These are phyloP conservation scores for Whitmania pigra DNA, from an alignment of 1,140 invertebrate genomes.

Conservation along the genomic window DNA sequence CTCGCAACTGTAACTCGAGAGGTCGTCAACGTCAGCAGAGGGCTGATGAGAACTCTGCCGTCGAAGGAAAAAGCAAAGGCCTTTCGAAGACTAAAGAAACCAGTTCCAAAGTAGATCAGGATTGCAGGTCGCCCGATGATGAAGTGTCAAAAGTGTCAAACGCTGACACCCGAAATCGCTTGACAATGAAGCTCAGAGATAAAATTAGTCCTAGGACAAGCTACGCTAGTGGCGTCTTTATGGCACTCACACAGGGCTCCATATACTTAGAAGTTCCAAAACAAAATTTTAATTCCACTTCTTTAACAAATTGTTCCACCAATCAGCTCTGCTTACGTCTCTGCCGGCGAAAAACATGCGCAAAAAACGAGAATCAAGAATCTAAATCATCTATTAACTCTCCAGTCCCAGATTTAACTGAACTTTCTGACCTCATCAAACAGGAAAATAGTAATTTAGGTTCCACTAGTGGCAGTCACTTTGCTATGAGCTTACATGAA, in stretches of 20 bases:
- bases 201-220: too few relatives aligned
- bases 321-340: neutral
- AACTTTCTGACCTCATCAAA: too few relatives aligned
- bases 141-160: neutral
- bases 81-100: neutral
- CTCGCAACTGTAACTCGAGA: neutral
- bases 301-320: neutral
- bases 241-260: neutral
- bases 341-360: neutral
- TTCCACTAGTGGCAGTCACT: too few relatives aligned
- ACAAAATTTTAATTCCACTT: slow-evolving; percentile 3
- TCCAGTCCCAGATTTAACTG: too few relatives aligned
- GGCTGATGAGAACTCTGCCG: too few relatives aligned
- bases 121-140: neutral
- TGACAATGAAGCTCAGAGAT: neutral
- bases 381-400: too few relatives aligned
- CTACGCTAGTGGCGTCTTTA: neutral
- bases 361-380: neutral
- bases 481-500: too few relatives aligned
- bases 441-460: too few relatives aligned
- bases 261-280: neutral
- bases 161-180: neutral
- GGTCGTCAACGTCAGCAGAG: neutral
- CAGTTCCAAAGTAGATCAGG: neutral
- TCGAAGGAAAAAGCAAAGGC: too few relatives aligned